These are phyloP conservation scores for Amblyopsis hoosieri DNA, from an alignment of 2,797 vertebrate species.

Conservation along the genomic window DNA sequence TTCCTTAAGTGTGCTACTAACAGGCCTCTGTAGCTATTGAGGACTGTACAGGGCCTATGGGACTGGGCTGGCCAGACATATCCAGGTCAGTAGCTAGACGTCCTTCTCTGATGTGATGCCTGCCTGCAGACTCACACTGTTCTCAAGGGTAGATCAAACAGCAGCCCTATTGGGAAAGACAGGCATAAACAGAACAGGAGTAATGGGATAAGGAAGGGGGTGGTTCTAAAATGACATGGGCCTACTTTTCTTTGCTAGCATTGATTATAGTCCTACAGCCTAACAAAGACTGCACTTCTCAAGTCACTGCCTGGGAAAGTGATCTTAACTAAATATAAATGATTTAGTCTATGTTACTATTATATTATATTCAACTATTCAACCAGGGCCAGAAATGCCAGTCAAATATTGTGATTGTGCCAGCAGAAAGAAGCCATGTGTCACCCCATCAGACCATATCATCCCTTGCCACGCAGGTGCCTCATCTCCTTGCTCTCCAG, in stretches of 20 bases:
- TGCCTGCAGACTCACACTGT: slow-evolving; percentile 27
- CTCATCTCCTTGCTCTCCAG: slow-evolving; percentile 22
- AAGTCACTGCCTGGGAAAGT: no score
- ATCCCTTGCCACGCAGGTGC: slow-evolving; percentile 57
- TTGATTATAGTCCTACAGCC: slow-evolving; percentile 6
- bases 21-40: slow-evolving; percentile 21
- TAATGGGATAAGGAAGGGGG: slow-evolving; percentile 4
- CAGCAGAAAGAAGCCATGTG: slow-evolving; percentile 11
- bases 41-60: slow-evolving; percentile 13
- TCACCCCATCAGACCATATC: slow-evolving; percentile 19
- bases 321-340: no score
- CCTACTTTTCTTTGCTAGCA: slow-evolving; percentile 21
- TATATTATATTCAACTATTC: background rate
- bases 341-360: background rate
- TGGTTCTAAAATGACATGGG: slow-evolving; percentile 12
- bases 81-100: slow-evolving; percentile 52
- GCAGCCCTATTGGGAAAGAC: slow-evolving; percentile 17
- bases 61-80: slow-evolving; percentile 34
- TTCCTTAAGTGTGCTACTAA: background rate
- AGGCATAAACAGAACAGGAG: slow-evolving; percentile 35
- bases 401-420: background rate
- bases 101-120: slow-evolving; percentile 27
- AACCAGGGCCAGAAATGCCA: slow-evolving; percentile 1
- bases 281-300: background rate
- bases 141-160: slow-evolving; percentile 36